These are phyloP conservation scores for Clarias macrocephalus DNA, from an alignment of 2,113 vertebrate genomes.

Conservation along the genomic window DNA sequence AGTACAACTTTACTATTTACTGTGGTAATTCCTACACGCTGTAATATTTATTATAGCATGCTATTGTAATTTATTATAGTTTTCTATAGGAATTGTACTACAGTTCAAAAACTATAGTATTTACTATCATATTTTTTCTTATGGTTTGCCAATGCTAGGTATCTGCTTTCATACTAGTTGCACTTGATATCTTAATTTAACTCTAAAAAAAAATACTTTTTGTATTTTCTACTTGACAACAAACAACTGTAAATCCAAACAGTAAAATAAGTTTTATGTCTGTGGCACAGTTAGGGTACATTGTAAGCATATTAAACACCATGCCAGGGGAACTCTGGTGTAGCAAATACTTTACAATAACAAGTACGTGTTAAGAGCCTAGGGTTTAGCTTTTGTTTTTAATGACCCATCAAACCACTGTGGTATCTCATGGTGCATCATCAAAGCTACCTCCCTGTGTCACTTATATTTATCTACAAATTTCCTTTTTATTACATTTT, in stretches of 20 bases:
- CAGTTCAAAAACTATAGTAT: too few species aligned
- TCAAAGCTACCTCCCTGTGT: conserved; percentile 28
- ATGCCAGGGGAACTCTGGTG: not conserved
- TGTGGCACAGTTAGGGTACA: not conserved
- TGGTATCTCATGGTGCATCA: conserved; percentile 6
- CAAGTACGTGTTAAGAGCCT: not conserved
- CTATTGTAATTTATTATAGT: too few species aligned
- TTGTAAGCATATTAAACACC: not conserved
- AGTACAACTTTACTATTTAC: too few species aligned
- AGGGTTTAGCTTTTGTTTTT: not conserved
- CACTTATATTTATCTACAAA: not conserved
- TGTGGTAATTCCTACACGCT: too few species aligned
- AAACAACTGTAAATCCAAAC: not conserved
- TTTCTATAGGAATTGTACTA: too few species aligned
- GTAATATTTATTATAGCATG: too few species aligned
- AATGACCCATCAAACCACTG: not conserved
- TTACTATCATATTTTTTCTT: too few species aligned
- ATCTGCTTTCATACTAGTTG: not conserved
- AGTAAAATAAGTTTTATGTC: not conserved
- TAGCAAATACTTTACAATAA: not conserved
- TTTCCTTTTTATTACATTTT: not conserved
- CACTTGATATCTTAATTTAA: not conserved
- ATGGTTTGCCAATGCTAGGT: not conserved
- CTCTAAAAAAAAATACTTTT: not conserved
- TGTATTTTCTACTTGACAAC: not conserved